These are phyloP conservation scores for Molossus molossus DNA, from an alignment of 2,797 vertebrate species.

Conservation along the genomic window DNA sequence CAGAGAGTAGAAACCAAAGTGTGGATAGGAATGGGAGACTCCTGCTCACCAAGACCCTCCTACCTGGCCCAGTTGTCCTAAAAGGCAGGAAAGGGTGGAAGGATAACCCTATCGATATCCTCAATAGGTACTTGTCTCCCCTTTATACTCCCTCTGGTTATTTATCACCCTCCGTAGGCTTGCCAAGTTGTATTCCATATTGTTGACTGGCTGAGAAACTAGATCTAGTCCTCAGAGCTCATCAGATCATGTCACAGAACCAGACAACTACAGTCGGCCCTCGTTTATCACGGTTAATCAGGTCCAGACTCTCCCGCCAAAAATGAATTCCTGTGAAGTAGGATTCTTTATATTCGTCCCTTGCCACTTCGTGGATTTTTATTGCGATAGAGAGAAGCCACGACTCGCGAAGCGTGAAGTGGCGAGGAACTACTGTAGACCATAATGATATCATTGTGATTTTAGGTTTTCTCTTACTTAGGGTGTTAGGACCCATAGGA, in stretches of 20 bases:
- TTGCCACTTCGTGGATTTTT: no score
- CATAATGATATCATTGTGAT: constrained; percentile 27
- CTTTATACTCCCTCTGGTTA: neutral
- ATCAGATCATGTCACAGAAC: neutral
- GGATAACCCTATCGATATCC: neutral
- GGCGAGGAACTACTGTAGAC: neutral
- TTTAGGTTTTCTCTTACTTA: constrained; percentile 57
- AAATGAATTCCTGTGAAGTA: no score
- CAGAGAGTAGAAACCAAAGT: constrained; percentile 9
- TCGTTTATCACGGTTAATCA: no score
- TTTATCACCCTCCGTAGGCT: neutral
- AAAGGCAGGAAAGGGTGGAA: neutral
- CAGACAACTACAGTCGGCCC: neutral
- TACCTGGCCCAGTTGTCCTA: neutral
- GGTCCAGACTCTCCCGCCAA: no score
- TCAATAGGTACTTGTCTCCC: neutral
- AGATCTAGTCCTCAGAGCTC: neutral
- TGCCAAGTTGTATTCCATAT: neutral
- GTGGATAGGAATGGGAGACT: neutral
- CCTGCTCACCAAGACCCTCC: neutral
- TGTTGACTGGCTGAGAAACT: neutral
- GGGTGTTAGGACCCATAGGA: neutral
- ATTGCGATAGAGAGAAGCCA: no score
- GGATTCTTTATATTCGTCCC: no score
- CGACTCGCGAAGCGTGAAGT: no score